These are phyloP conservation scores for Dicyrtomina minuta DNA, from an alignment of 2,888 invertebrate genomes.

Conservation along the genomic window DNA sequence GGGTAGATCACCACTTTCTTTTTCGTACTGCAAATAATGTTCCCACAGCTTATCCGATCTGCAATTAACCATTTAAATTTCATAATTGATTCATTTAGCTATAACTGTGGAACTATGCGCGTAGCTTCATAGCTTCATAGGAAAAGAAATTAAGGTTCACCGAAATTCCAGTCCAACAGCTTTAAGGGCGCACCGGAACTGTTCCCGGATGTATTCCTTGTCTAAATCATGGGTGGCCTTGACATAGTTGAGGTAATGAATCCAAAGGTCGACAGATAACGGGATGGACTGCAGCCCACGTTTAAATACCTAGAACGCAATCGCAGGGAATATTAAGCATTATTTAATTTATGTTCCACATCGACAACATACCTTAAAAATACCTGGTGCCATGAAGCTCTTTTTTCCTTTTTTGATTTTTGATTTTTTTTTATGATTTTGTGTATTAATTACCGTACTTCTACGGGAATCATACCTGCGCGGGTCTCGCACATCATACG, in stretches of 20 bases:
- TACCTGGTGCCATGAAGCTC: constrained; percentile 26
- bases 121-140: too few species aligned
- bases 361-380: constrained; percentile 24
- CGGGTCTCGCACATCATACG: constrained; percentile 52
- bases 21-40: constrained; percentile 93
- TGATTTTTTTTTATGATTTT: constrained; percentile 10
- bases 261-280: constrained; percentile 96
- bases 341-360: too few species aligned
- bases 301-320: constrained; percentile 81
- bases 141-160: too few species aligned
- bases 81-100: too few species aligned
- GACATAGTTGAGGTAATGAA: constrained; percentile 90
- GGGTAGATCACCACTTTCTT: constrained; percentile 69
- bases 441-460: constrained; percentile 43
- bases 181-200: constrained; percentile 82
- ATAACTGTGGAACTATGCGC: too few species aligned
- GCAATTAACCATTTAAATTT: too few species aligned
- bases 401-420: constrained; percentile 7
- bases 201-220: constrained; percentile 72
- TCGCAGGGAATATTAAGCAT: not conserved
- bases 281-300: constrained; percentile 93
- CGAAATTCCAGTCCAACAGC: constrained; percentile 91
- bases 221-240: constrained; percentile 74
- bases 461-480: constrained; percentile 52
- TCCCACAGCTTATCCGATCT: constrained; percentile 97